phyloP scores from a whole-genome alignment of 2,888 invertebrate genomes.

The Plagodis dolabraria region DNA sequence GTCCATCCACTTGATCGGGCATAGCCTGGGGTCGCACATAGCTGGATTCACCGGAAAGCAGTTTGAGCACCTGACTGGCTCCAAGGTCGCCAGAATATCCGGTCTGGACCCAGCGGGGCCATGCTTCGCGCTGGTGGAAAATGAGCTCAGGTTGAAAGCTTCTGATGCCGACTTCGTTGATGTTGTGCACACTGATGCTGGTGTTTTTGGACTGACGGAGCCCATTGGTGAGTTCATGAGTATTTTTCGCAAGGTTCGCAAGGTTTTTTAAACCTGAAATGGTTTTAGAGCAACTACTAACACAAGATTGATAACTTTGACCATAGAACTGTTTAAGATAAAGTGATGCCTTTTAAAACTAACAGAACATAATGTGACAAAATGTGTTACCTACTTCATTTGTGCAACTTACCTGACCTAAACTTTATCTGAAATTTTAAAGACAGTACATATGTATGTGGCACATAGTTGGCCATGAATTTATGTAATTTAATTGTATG shows the following conservation, averaged over 20 bases:
- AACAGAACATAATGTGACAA: no score
- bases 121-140: slow-evolving; percentile 63
- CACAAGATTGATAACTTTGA: no score
- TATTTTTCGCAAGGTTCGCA: no score
- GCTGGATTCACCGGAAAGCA: slow-evolving; percentile 66
- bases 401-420: no score
- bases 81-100: slow-evolving; percentile 59
- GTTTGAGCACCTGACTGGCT: slow-evolving; percentile 53
- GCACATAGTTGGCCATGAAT: background rate
- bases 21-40: slow-evolving; percentile 75
- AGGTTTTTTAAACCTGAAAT: no score
- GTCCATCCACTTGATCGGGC: slow-evolving; percentile 67
- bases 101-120: slow-evolving; percentile 76
- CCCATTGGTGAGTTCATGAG: slow-evolving; percentile 54
- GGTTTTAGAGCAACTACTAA: no score
- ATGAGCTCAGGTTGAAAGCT: slow-evolving; percentile 47
- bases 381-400: no score
- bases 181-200: slow-evolving; percentile 66
- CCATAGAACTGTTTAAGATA: no score
- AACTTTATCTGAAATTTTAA: no score
- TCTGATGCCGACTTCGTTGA: slow-evolving; percentile 68
- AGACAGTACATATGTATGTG: no score
- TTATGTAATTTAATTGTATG: no score
- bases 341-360: no score
- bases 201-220: slow-evolving; percentile 62